Percentiles rank a stretch among this genome's conserved stretches.
These are phyloP conservation scores for Diploscapter pachys DNA, from an alignment of 1,140 invertebrate species.

Conservation along the genomic window DNA sequence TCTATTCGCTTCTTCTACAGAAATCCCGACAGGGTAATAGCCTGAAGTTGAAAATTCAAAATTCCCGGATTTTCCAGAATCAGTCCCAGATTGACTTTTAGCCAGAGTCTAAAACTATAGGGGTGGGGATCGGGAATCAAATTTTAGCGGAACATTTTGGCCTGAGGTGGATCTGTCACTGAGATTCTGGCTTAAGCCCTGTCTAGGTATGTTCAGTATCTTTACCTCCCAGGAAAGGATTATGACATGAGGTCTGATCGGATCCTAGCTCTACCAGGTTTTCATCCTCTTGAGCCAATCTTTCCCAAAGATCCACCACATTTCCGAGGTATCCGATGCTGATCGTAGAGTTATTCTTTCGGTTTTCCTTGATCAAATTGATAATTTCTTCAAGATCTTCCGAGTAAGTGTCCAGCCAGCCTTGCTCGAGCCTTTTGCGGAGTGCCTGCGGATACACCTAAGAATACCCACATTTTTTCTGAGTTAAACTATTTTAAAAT, in stretches of 20 bases:
- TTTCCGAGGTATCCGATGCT: constrained; percentile 71
- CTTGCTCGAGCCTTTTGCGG: constrained; percentile 67
- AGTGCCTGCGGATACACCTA: constrained; percentile 62
- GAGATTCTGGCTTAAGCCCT: no score
- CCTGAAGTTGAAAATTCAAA: not conserved
- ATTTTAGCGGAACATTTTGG: no score
- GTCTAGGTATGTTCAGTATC: no score
- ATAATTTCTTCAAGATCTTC: constrained; percentile 63
- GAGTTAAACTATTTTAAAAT: not conserved
- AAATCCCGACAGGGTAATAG: constrained; percentile 60
- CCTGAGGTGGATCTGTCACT: no score
- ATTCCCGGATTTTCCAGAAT: no score
- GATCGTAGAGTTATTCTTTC: constrained; percentile 57
- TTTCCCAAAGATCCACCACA: constrained; percentile 69
- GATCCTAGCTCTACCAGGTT: constrained; percentile 69
- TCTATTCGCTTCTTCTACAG: constrained; percentile 62
- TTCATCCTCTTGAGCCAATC: constrained; percentile 66
- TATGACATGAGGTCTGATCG: constrained; percentile 72
- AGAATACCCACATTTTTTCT: no score
- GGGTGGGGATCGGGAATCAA: no score
- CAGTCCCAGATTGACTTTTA: no score
- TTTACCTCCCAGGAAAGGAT: constrained; percentile 67
- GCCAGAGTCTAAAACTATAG: no score
- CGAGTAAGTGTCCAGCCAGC: constrained; percentile 67
- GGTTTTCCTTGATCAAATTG: constrained; percentile 60